These are phyloP conservation scores for Onthophagus taurus DNA, from an alignment of 1,140 invertebrate species.

Conservation along the genomic window DNA sequence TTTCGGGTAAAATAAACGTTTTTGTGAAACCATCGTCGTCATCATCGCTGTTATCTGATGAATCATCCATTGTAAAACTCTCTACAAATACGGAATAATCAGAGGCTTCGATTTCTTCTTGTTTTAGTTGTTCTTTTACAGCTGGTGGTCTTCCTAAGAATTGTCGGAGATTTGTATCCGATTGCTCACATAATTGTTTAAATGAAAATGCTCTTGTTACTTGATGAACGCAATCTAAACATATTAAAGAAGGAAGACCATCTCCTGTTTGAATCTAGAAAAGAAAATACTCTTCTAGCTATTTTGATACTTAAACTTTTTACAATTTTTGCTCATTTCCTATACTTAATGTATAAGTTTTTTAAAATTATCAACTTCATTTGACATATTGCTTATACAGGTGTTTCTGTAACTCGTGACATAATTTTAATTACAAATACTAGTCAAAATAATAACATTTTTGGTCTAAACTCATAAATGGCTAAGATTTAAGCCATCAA, in stretches of 20 bases:
- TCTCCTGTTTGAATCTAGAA: conserved; percentile 37
- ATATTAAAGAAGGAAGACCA: conserved; percentile 39
- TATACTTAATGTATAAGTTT: not conserved
- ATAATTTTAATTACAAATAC: no score
- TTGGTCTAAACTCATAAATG: no score
- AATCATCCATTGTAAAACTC: conserved; percentile 25
- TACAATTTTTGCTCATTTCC: not conserved
- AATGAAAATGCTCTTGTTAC: conserved; percentile 41
- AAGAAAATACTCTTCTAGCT: no score
- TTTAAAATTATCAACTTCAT: conserved; percentile 1
- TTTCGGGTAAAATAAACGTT: conserved; percentile 20
- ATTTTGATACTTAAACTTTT: not conserved
- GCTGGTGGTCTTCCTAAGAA: conserved; percentile 31
- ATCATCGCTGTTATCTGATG: conserved; percentile 20
- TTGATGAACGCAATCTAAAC: conserved; percentile 39
- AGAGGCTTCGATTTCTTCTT: conserved; percentile 15
- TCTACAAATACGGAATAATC: conserved; percentile 18
- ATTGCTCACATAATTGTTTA: conserved; percentile 40
- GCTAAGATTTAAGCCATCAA: no score
- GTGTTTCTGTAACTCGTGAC: not conserved
- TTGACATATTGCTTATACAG: not conserved
- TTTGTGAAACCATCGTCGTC: conserved; percentile 30
- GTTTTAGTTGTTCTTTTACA: conserved; percentile 19
- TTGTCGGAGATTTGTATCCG: conserved; percentile 37
- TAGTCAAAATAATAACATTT: not conserved